Evolutionary conservation across 1,140 invertebrate species (phyloP).

Genomic region (Eupeodes corollae): DNA sequence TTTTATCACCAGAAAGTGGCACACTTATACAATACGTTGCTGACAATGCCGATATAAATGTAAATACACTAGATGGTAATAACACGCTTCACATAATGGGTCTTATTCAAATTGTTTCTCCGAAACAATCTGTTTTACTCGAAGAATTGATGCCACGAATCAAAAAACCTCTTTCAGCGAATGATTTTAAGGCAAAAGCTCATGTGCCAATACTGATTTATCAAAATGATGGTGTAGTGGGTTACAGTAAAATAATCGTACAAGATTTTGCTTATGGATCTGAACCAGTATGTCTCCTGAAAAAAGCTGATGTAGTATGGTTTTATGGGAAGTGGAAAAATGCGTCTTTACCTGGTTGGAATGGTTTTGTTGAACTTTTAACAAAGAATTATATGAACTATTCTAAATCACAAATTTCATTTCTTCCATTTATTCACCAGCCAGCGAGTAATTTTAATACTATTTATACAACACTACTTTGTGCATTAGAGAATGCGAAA

Average conservation of each 20-base stretch:
- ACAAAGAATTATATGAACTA: slow-evolving; percentile 1
- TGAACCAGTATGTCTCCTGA: slow-evolving; percentile 10
- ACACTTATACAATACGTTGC: no score
- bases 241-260: slow-evolving; percentile 1
- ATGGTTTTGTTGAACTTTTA: slow-evolving; percentile 8
- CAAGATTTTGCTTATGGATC: slow-evolving; percentile 11
- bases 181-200: slow-evolving; percentile 15
- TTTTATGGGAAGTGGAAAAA: slow-evolving; percentile 21
- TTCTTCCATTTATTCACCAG: slow-evolving; percentile 34
- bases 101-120: slow-evolving; percentile 17
- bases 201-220: slow-evolving; percentile 20
- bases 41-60: no score
- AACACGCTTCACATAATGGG: slow-evolving; percentile 36
- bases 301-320: slow-evolving; percentile 15
- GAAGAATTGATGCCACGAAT: slow-evolving; percentile 12
- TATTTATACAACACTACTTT: slow-evolving; percentile 29
- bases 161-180: slow-evolving; percentile 11
- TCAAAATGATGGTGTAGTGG: slow-evolving; percentile 14
- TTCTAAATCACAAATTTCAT: slow-evolving; percentile 24
- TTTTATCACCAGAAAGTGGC: no score
- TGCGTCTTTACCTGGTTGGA: slow-evolving; percentile 15
- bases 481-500: no score
- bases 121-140: slow-evolving; percentile 6
- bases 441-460: slow-evolving; percentile 23
- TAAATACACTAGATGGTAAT: no score